A percentile compares a stretch with the other conserved stretches of the same genome.
These are phyloP conservation scores for Eulemur albifrons DNA, from an alignment of 2,797 vertebrate genomes.

Conservation along the genomic window DNA sequence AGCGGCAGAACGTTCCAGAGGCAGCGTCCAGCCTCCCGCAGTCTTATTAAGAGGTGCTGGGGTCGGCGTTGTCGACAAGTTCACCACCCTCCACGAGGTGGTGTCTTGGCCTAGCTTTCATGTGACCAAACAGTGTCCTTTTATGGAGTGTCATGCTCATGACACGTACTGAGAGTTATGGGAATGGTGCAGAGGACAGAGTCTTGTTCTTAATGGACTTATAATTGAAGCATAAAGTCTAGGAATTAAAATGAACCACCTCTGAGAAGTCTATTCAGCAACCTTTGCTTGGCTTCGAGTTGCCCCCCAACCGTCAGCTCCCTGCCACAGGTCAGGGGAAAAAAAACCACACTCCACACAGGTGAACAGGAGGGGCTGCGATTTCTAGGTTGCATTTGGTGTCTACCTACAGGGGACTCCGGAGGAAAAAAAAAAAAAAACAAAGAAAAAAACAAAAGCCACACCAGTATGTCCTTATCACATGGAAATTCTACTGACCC, in stretches of 20 bases:
- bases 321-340: background rate
- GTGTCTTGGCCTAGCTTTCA: background rate
- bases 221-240: background rate
- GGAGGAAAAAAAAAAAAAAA: background rate
- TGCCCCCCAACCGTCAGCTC: background rate
- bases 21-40: background rate
- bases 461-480: background rate
- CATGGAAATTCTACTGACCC: background rate
- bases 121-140: background rate
- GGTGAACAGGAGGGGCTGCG: background rate
- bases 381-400: background rate
- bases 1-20: background rate
- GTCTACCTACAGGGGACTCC: background rate
- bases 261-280: background rate
- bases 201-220: background rate
- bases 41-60: background rate
- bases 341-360: background rate
- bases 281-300: background rate
- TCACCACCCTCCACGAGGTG: background rate
- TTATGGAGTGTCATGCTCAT: fast-evolving
- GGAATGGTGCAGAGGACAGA: background rate
- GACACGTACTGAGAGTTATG: fast-evolving
- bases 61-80: fast-evolving
- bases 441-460: background rate
- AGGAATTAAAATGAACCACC: background rate